Evolutionary conservation across 2,888 invertebrate genomes (phyloP).

Genomic region (Rhorus exstirpatorius): DNA sequence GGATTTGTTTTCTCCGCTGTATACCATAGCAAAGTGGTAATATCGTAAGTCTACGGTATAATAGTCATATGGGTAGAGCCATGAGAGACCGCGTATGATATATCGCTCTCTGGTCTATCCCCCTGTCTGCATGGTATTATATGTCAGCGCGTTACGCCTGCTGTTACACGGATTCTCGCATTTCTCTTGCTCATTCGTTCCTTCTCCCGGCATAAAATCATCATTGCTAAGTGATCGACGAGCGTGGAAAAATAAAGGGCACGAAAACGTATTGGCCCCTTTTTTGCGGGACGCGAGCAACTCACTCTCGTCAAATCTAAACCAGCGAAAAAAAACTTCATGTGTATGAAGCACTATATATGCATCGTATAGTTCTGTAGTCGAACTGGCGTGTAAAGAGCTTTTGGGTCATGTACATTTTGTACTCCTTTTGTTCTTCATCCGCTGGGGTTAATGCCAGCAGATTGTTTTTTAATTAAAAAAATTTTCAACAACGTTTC

Average conservation of each 20-base stretch:
- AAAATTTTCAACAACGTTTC: neutral
- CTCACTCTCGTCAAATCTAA: conserved; percentile 72
- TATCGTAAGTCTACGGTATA: conserved; percentile 60
- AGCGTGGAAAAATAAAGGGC: conserved; percentile 74
- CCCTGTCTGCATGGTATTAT: conserved; percentile 42
- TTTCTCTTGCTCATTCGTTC: conserved; percentile 76
- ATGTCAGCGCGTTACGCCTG: conserved; percentile 54
- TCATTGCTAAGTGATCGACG: conserved; percentile 82
- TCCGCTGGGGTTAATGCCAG: neutral
- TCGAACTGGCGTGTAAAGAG: neutral
- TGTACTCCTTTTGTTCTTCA: neutral
- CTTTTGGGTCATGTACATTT: neutral
- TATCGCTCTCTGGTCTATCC: conserved; percentile 55
- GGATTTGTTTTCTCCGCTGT: conserved; percentile 35
- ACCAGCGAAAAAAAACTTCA: conserved; percentile 66
- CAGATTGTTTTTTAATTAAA: neutral
- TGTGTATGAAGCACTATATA: conserved; percentile 23
- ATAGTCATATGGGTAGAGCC: conserved; percentile 54
- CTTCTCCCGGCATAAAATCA: conserved; percentile 83
- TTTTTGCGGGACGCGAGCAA: conserved; percentile 43
- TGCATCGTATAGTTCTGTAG: neutral
- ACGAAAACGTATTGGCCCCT: conserved; percentile 77
- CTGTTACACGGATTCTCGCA: conserved; percentile 51
- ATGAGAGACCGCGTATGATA: conserved; percentile 63
- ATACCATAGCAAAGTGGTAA: conserved; percentile 57